Base-by-base conservation (phyloP, 2,888 invertebrate species). In the Oasisia sp. region DNA sequence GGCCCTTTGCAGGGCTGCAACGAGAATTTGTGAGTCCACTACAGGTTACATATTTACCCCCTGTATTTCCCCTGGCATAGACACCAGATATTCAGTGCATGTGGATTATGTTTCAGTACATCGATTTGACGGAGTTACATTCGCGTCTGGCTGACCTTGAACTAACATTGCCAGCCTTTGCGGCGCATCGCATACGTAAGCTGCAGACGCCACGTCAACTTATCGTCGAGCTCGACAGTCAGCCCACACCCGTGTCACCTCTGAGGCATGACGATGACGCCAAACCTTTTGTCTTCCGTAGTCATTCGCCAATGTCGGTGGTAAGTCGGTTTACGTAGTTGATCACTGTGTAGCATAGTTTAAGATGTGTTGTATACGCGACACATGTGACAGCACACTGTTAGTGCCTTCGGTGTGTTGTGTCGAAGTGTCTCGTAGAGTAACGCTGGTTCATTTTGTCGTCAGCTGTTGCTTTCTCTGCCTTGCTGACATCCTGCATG, bases 141-240 rank as follows among this genome's bases (percentile, higher is more conserved):
- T 74, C 74, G n/a, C 27, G 94, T 93, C 93, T 96, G 90, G 96
- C 97, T 91, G 97, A 98, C 96, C 97, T 98, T 96, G 98, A 98
- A 96, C 96, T 97, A 91, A 97, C 97, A 94, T 96, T 98, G 94
- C 97, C 98, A 93, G 98, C 98, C 32, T 98, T 98, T 97, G 98
- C 97, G 94, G 98, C 98, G 92, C 98, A 98, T 96, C 97, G 98
- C 95, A 97, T 98, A 92, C 97, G 97, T 92, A 97, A 97, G 95
- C 97, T 98, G 94, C 97, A 98, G 95, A 97, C 98, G 19, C 97
- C 98, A 89, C 96, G 97, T 94, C 97, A 97, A 96, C 97, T 98
- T 27, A 98, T 98, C 93, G 97, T 98, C 92, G 97, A 98, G 95
- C 97, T 97, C 93, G 97, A 97, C 95, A 96, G 96, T 91, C 96